Evolutionary conservation across 2,113 vertebrate species (phyloP), one percentile per base, ranked within the genome.

Genomic region (Phrynocephalus versicolor): DNA sequence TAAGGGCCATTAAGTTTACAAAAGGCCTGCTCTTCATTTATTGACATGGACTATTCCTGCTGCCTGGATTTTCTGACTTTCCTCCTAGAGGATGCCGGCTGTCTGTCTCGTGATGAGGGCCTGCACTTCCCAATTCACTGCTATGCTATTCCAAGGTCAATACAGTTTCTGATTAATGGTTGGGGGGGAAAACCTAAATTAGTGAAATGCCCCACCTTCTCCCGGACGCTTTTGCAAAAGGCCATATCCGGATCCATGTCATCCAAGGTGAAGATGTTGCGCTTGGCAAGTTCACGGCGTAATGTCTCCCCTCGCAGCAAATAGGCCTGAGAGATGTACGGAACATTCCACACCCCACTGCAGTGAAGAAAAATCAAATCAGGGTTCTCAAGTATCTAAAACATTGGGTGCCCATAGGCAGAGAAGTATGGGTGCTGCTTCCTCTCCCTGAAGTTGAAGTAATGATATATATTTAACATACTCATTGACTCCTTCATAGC

Each of bases 281-380:
- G 89, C 57, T 94, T 91, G 14, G 92, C 83, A 72, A 97, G 85
- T 55, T 95, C 94, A 0, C 78, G 84, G 15, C 96, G 93, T 35
- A 97, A 90, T 0, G 94, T 94, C 16, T 93, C 92, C 16, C 96
- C 97, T 0, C 86, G 92, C 39, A 97, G 92, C 83, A 97, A 78
- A 12, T 97, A 97, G 4, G 94, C 94, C 79, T 96, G 95, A 45
- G 96, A 93, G 58, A 97, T 92, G 89, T 97, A 97, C 4, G 97
- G 97, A 12, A 97, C 97, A 0, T 97, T 97, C 97, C 97, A 97
- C 87, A 97, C 65, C 0, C 97, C 96, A 41, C 97, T 97, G 88
- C 2, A 3, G 23, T 1, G 8, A 35, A 23, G 74, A 45, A 62
- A 64, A 67, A 3, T 51, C 5, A 51, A 51, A 51, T 25, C 55